Conservation (phyloP, 2,797 vertebrate genomes). For the Babyrousa celebensis region DNA sequence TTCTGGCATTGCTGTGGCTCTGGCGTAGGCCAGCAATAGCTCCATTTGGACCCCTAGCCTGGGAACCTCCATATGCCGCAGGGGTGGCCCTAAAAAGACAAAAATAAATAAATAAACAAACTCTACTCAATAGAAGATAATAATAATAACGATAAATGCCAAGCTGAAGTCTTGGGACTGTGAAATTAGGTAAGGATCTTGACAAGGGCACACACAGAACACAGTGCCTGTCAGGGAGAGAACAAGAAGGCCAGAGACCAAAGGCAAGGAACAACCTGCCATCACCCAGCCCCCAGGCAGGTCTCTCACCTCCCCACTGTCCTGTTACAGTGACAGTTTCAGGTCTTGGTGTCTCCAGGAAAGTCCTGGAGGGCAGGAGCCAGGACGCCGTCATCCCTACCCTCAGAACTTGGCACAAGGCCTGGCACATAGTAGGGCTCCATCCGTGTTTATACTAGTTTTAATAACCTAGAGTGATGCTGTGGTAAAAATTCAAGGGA, state of each 20-base stretch:
- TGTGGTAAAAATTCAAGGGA: not conserved
- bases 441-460: not conserved
- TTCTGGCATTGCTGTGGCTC: too few relatives aligned
- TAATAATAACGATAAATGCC: not conserved
- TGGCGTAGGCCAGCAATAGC: too few relatives aligned
- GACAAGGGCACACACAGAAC: not conserved
- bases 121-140: not conserved
- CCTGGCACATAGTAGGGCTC: not conserved
- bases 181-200: not conserved
- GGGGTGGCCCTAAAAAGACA: too few relatives aligned
- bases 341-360: not conserved
- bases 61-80: too few relatives aligned
- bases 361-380: not conserved
- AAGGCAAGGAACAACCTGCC: not conserved
- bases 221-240: not conserved
- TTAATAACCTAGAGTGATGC: not conserved
- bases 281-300: not conserved
- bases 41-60: too few relatives aligned
- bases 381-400: not conserved
- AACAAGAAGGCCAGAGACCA: not conserved
- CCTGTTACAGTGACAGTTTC: not conserved
- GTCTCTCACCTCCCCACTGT: not conserved
- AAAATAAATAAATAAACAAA: not conserved
- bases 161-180: not conserved
- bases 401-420: not conserved